phyloP scores from a whole-genome alignment of 2,797 vertebrate genomes.

The Protosalanx chinensis region DNA sequence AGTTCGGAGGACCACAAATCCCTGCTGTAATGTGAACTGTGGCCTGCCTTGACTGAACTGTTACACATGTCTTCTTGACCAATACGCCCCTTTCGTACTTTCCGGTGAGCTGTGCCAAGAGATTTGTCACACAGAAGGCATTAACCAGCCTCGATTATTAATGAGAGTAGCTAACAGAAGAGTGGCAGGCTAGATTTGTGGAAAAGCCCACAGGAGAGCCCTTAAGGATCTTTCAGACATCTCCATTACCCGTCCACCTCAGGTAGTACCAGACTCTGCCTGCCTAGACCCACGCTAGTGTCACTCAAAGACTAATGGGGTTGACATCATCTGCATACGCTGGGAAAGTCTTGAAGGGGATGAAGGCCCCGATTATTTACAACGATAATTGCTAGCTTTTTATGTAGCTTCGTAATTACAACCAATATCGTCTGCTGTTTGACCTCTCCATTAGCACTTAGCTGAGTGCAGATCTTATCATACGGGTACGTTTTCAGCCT shows the following conservation, averaged over 20 bases:
- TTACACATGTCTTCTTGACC: conserved; percentile 47
- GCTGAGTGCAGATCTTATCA: not conserved
- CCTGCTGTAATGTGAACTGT: not conserved
- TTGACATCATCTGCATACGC: not conserved
- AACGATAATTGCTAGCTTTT: not conserved
- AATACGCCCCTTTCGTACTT: conserved; percentile 3
- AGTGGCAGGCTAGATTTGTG: conserved; percentile 50
- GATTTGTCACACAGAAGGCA: conserved; percentile 46
- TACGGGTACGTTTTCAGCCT: not conserved
- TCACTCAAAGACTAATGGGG: conserved; percentile 10
- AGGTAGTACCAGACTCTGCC: conserved; percentile 15
- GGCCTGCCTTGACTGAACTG: conserved; percentile 14
- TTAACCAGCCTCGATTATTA: conserved; percentile 66
- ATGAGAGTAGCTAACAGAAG: conserved; percentile 53
- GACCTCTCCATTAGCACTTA: not conserved
- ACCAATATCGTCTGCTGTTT: not conserved
- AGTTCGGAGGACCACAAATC: not conserved
- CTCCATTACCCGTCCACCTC: conserved; percentile 35
- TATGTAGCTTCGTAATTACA: not conserved
- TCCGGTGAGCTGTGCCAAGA: conserved; percentile 47
- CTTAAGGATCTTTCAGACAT: conserved; percentile 48
- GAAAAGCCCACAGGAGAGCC: conserved; percentile 53
- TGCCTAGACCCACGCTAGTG: conserved; percentile 25
- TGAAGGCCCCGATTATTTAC: conserved; percentile 11
- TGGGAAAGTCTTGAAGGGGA: not conserved